A percentile compares a stretch with the other conserved stretches of the same genome.
Conservation (phyloP, 2,797 vertebrate genomes). For the Danio jaintianensis region DNA sequence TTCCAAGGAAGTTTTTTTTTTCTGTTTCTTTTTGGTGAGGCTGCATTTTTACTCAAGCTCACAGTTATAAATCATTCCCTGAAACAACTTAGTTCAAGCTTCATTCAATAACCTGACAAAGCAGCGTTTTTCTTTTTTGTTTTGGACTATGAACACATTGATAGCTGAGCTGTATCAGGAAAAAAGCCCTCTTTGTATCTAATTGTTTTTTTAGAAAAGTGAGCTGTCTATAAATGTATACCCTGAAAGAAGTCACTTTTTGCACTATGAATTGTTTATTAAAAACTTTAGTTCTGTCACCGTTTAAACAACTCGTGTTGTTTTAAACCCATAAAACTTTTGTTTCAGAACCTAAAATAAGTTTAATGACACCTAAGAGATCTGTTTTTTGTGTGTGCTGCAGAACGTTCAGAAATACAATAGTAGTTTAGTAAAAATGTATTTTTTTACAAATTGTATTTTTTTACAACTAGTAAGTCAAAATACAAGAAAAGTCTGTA, state of each 20-base stretch:
- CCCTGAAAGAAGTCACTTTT: neutral
- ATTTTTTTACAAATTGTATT: too few species aligned
- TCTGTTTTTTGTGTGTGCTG: too few species aligned
- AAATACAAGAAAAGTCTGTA: too few species aligned
- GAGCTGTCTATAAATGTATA: neutral
- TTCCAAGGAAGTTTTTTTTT: conserved; percentile 18
- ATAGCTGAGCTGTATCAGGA: conserved; percentile 37
- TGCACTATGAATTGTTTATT: neutral
- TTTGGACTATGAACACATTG: conserved; percentile 33
- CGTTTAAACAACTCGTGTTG: too few species aligned
- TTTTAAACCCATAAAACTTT: too few species aligned
- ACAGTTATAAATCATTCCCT: conserved; percentile 59
- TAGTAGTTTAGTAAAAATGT: too few species aligned
- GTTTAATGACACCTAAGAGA: too few species aligned
- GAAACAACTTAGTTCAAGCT: conserved; percentile 51
- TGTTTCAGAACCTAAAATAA: too few species aligned
- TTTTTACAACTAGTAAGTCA: too few species aligned
- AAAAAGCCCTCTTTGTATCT: neutral
- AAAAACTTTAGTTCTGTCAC: too few species aligned
- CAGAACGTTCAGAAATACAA: too few species aligned
- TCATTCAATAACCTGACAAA: conserved; percentile 49
- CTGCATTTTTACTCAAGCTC: conserved; percentile 18
- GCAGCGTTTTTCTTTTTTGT: conserved; percentile 37
- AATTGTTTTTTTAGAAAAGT: neutral
- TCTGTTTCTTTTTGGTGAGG: conserved; percentile 22